Conservation (phyloP, 2,888 invertebrate species). For the Nineta flava region DNA sequence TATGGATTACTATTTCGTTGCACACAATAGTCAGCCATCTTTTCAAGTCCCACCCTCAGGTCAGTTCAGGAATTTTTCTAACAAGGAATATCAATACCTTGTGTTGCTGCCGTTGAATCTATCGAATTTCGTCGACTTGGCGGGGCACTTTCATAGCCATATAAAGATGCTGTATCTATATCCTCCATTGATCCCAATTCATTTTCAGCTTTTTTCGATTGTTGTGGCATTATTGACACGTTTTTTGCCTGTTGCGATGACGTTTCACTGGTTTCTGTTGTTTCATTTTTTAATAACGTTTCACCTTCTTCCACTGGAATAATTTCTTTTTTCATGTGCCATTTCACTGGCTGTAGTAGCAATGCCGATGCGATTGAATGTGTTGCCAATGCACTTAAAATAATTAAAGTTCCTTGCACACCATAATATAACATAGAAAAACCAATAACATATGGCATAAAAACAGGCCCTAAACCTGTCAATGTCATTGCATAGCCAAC, state of each 20-base stretch:
- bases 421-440: slow-evolving; percentile 37
- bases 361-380: slow-evolving; percentile 42
- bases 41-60: no score
- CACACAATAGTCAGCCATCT: no score
- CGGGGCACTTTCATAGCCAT: slow-evolving; percentile 27
- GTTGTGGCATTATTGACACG: no score
- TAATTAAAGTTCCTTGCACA: slow-evolving; percentile 42
- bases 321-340: slow-evolving; percentile 33
- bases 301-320: slow-evolving; percentile 16
- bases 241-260: background rate
- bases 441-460: slow-evolving; percentile 44
- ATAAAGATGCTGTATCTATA: slow-evolving; percentile 20
- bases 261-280: background rate
- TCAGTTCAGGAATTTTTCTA: no score
- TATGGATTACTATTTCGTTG: no score
- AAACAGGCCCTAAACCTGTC: slow-evolving; percentile 48
- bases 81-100: no score
- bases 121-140: slow-evolving; percentile 19
- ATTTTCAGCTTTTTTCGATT: no score
- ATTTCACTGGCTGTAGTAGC: slow-evolving; percentile 48
- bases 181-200: slow-evolving; percentile 11
- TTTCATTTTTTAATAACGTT: slow-evolving; percentile 11
- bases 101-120: no score
- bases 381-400: slow-evolving; percentile 42
- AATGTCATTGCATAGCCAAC: slow-evolving; percentile 45